Evolutionary conservation across 1,140 invertebrate species (phyloP), one percentile per base, ranked within the genome.

Genomic region (Saccostrea cuccullata): DNA sequence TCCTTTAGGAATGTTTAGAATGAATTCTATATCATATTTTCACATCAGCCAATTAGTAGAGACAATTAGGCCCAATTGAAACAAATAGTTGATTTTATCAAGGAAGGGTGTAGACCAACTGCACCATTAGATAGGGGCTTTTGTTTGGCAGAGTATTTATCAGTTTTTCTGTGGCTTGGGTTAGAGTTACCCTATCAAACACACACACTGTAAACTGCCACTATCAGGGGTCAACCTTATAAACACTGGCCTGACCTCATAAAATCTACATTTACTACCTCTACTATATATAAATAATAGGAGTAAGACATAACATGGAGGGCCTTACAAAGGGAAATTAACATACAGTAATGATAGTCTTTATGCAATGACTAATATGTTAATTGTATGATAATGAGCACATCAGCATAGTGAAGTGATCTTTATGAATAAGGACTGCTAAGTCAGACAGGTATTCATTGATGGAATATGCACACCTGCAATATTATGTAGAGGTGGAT

Each of bases 351-450:
- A 30, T 77, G 30, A 30, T 77, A 77, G 11, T 13, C 70, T 26
- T 77, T 40, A 30, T 77, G 26, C 26, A 77, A 30, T 77, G 70
- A 77, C 26, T 77, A 77, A 77, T 77, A 36, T 77, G 70, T 30
- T 77, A 77, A 36, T 77, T 77, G 26, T 77, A 77, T 77, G 70
- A 40, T 77, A 36, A 77, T 77, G 23, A 30, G 11, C 12, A 36
- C 70, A 30, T 30, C 23, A 77, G 70, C 26, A 77, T 73, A 23
- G 67, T 36, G 23, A 73, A 26, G 67, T 73, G 23, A 73, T 73
- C 8, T 77, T 77, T 36, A 77, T 77, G 70, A 77, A 77, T 77
- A 77, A 77, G 70, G 26, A 26, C 9, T 30, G 13, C 23, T 26
- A 77, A 4, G 13, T 30, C 15, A 17, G 70, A 77, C 70, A 67